Percentiles rank a stretch among this genome's conserved stretches.
phyloP scores from a whole-genome alignment of 2,888 invertebrate genomes.

The Pteria penguin region DNA sequence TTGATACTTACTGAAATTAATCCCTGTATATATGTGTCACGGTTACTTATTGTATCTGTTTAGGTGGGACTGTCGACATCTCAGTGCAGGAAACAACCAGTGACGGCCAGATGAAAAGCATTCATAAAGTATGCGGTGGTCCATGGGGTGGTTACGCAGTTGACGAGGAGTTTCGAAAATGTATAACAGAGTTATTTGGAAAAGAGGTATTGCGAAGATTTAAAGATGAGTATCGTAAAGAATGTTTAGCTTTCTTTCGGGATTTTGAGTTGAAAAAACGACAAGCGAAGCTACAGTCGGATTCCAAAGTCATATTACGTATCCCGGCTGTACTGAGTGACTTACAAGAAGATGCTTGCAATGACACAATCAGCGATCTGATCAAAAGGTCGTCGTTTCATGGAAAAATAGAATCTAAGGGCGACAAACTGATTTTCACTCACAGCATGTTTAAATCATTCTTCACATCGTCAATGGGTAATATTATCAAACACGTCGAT shows the following conservation, averaged over 20 bases:
- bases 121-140: constrained; percentile 32
- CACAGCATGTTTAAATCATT: too few species aligned
- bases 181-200: constrained; percentile 6
- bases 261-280: constrained; percentile 26
- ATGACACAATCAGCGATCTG: too few species aligned
- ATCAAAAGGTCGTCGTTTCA: too few species aligned
- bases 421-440: too few species aligned
- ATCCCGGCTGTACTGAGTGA: too few species aligned
- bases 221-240: neutral
- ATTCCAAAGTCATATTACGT: neutral
- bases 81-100: constrained; percentile 23
- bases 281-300: neutral
- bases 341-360: too few species aligned
- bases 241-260: constrained; percentile 25
- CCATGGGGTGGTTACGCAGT: constrained; percentile 36
- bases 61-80: constrained; percentile 37
- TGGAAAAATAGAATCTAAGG: too few species aligned
- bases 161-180: constrained; percentile 1
- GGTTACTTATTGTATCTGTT: constrained; percentile 5
- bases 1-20: too few species aligned
- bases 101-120: constrained; percentile 13
- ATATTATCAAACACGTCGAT: too few species aligned
- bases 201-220: constrained; percentile 12
- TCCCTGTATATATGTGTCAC: too few species aligned
- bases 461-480: too few species aligned